These are phyloP conservation scores for Cyclargus thomasi DNA, from an alignment of 1,140 invertebrate species.

Conservation along the genomic window DNA sequence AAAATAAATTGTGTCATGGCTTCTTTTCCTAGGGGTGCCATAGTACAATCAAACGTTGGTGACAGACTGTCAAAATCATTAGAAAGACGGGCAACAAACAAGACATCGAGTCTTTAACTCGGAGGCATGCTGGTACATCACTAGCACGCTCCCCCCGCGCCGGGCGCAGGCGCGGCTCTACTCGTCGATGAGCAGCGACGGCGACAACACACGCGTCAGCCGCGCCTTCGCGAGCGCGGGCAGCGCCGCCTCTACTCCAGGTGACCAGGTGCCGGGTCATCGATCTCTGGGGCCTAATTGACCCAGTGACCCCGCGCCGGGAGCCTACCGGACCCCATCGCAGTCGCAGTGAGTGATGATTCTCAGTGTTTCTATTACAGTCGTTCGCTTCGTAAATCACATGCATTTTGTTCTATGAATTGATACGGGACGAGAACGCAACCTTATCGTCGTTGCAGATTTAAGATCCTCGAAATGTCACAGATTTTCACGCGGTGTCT, in stretches of 20 bases:
- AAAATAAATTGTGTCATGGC: too few species aligned
- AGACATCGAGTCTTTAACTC: too few species aligned
- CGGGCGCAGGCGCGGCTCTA: constrained; percentile 23
- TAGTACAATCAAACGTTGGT: too few species aligned
- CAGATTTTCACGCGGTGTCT: background rate
- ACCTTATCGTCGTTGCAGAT: background rate
- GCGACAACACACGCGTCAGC: constrained; percentile 19
- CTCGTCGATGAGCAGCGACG: constrained; percentile 24
- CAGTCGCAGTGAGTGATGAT: background rate
- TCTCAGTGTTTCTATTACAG: background rate
- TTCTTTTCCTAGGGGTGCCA: too few species aligned
- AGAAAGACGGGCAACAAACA: too few species aligned
- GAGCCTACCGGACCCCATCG: background rate
- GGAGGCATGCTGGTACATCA: background rate
- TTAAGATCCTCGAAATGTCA: background rate
- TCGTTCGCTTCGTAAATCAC: background rate
- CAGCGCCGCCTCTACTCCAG: constrained; percentile 65
- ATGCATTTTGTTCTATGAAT: background rate
- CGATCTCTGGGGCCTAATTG: constrained; percentile 71
- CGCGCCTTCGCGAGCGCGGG: constrained; percentile 30
- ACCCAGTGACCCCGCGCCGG: constrained; percentile 43
- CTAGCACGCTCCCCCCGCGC: constrained; percentile 7
- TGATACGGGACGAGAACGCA: background rate
- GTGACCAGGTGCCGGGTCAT: constrained; percentile 88
- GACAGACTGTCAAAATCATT: background rate